Evolutionary conservation across 2,113 vertebrate genomes (phyloP).

Genomic region (Anarhynchus alexandrinus): DNA sequence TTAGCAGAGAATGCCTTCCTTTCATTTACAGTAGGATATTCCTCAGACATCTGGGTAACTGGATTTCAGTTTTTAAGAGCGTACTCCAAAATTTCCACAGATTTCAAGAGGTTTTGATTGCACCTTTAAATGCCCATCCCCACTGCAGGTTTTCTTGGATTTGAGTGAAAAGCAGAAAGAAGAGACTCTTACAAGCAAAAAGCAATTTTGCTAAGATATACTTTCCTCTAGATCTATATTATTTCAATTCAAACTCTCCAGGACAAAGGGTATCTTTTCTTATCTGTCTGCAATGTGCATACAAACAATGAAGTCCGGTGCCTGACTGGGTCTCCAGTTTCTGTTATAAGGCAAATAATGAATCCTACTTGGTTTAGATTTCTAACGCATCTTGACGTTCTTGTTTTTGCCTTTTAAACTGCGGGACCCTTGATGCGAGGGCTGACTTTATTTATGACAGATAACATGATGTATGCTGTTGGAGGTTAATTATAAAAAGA

Average conservation of each 20-base stretch:
- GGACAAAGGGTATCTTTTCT: background rate
- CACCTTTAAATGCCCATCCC: background rate
- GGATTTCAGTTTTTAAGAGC: background rate
- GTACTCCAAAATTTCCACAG: background rate
- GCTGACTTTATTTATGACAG: slow-evolving; percentile 16
- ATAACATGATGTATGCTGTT: background rate
- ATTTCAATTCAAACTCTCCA: background rate
- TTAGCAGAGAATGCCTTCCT: background rate
- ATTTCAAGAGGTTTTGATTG: background rate
- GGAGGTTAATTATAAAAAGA: slow-evolving; percentile 6
- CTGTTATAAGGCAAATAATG: background rate
- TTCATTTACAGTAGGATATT: background rate
- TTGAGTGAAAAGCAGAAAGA: background rate
- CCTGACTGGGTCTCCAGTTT: background rate
- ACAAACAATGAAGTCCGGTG: background rate
- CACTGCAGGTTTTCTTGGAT: background rate
- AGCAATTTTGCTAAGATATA: background rate
- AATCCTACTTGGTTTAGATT: background rate
- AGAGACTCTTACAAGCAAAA: background rate
- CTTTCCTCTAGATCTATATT: background rate
- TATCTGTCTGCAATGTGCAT: background rate
- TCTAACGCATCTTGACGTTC: background rate
- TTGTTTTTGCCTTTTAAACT: background rate
- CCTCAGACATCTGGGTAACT: background rate
- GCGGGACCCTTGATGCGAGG: background rate